Conservation (phyloP, 2,888 invertebrate genomes). For the Diadegma fenestrale region DNA sequence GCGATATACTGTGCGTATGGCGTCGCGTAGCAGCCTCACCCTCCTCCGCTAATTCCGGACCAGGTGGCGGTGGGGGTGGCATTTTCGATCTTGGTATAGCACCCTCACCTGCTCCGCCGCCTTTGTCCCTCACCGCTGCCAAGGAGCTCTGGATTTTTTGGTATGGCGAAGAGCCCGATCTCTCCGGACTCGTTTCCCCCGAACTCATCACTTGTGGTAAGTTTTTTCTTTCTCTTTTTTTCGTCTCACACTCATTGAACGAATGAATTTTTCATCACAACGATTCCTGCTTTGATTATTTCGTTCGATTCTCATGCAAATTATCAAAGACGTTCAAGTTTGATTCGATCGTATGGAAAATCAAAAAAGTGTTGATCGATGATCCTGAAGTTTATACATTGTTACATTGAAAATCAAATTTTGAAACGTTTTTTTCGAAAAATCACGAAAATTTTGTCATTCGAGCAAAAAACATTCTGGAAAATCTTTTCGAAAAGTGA, state of each 20-base stretch:
- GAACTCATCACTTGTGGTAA: slow-evolving; percentile 95
- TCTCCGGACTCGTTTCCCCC: slow-evolving; percentile 92
- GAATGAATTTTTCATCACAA: no score
- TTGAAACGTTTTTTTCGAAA: no score
- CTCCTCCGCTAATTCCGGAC: slow-evolving; percentile 74
- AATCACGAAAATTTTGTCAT: no score
- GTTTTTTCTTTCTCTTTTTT: slow-evolving; percentile 80
- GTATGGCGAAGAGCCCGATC: slow-evolving; percentile 99
- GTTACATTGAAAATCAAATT: no score
- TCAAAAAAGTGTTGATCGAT: no score
- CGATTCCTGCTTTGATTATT: no score
- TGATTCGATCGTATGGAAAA: background rate
- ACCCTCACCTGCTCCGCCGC: slow-evolving; percentile 89
- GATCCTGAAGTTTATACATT: no score
- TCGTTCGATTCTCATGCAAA: background rate
- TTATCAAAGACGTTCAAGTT: background rate
- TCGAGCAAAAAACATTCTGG: no score
- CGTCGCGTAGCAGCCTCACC: slow-evolving; percentile 91
- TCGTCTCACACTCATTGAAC: background rate
- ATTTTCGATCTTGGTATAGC: slow-evolving; percentile 86
- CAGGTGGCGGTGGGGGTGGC: slow-evolving; percentile 84
- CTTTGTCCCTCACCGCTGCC: slow-evolving; percentile 93
- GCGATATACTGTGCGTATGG: slow-evolving; percentile 99
- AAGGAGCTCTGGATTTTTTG: slow-evolving; percentile 99
- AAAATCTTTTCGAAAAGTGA: no score